phyloP scores from a whole-genome alignment of 1,140 invertebrate species.

The Caenorhabditis remanei region DNA sequence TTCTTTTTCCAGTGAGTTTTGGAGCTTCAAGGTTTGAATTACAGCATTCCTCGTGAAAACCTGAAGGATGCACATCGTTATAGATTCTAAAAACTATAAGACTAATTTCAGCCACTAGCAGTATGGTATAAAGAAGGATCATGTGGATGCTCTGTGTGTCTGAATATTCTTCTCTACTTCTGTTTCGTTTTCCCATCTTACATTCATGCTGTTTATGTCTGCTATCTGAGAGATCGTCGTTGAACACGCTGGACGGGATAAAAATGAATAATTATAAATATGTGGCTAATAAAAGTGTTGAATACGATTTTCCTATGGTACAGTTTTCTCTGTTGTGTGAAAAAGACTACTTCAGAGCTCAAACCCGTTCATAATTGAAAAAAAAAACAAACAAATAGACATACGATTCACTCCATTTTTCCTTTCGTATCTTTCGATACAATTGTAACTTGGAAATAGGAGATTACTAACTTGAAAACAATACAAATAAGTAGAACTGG shows the following conservation, averaged over 20 bases:
- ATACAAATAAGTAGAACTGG: neutral
- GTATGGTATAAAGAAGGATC: slow-evolving; percentile 16
- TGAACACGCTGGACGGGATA: neutral
- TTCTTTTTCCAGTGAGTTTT: neutral
- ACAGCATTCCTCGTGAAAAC: neutral
- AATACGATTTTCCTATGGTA: no score
- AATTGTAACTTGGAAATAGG: neutral
- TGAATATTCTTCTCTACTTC: neutral
- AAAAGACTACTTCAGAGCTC: no score
- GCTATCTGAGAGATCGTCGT: slow-evolving; percentile 13
- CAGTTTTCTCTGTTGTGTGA: no score
- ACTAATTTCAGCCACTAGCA: slow-evolving; percentile 18
- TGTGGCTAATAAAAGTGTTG: no score
- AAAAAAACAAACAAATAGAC: no score
- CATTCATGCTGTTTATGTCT: slow-evolving; percentile 21
- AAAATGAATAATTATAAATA: no score
- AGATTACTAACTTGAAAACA: neutral
- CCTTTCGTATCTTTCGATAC: neutral
- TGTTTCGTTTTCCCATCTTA: neutral
- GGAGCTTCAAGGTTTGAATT: neutral
- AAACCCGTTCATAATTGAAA: neutral
- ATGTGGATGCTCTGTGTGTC: neutral
- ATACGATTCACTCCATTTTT: no score
- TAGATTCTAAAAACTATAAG: neutral
- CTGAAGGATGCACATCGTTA: neutral